Evolutionary conservation across 2,113 vertebrate genomes (phyloP), one percentile per base, ranked within the genome.

Genomic region (Falcunculus frontatus): DNA sequence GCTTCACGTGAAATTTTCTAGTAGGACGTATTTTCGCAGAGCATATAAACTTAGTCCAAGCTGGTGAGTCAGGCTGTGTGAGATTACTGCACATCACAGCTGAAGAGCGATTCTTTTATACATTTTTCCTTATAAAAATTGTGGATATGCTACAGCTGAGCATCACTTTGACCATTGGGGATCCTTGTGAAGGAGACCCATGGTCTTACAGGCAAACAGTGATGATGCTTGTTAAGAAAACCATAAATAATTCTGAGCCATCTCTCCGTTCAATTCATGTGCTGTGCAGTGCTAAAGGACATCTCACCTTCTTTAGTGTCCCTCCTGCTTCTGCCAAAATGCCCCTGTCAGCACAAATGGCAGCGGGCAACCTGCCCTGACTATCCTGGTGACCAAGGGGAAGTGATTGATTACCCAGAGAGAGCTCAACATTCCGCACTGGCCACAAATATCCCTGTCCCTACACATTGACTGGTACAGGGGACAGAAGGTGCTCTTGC

Each of bases 401-500:
- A 64, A 68, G 41, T 67, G 73, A 75, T 35, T 88, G 87, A 88
- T 93, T 42, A 87, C 26, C 29, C 13, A 2, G 19, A 50, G 55
- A 77, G 75, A 84, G 25, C 44, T 47, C 55, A 63, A 6, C 37
- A 12, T 64, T 30, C 72, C 4, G 1, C 44, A 33, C 18, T 1
- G 5, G 41, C 72, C 83, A 49, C 78, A 84, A 68, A 80, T 93
- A 67, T 18, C 68, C 26, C 16, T 26, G 47, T 87, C 39, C 56
- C 49, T 72, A 1, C 20, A 7, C 1, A 0, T 1, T 16, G 12
- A 15, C 7, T 16, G 16, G 20, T 39, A 26, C 55, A 25, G 27
- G 15, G 30, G 46, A 49, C 46, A 62, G 53, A 90, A 93, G 59
- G 39, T 92, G 76, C 56, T 90, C 46, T 81, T 77, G 39, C 35